Evolutionary conservation across 2,888 invertebrate species (phyloP).

Genomic region (Zhuqinia jingwanae): DNA sequence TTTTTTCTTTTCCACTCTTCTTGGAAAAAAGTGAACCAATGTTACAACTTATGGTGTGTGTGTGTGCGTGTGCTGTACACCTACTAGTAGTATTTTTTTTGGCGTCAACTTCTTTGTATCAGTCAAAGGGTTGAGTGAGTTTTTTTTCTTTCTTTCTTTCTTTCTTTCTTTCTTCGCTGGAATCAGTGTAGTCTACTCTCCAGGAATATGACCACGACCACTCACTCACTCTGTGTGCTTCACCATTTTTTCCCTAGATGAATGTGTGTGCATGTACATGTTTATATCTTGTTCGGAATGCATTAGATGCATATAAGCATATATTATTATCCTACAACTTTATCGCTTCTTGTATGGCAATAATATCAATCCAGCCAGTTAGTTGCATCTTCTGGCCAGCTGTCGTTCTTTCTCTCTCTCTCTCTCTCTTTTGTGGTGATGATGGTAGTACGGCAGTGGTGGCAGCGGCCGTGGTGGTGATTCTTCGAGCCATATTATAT

Average conservation of each 20-base stretch:
- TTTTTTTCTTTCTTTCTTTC: neutral
- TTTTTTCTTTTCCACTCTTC: constrained; percentile 49
- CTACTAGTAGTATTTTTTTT: too few relatives aligned
- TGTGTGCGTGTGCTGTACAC: too few relatives aligned
- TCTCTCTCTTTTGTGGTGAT: neutral
- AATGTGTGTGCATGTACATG: too few relatives aligned
- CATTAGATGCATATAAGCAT: too few relatives aligned
- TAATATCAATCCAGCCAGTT: constrained; percentile 46
- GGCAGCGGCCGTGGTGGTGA: neutral
- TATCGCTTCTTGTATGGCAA: constrained; percentile 1
- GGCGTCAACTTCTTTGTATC: neutral
- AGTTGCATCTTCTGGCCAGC: constrained; percentile 67
- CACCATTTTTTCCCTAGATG: too few relatives aligned
- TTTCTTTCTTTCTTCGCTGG: neutral
- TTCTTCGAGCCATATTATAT: too few relatives aligned
- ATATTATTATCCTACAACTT: constrained; percentile 5
- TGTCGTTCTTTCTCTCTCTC: constrained; percentile 53
- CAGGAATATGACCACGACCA: constrained; percentile 9
- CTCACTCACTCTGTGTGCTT: neutral
- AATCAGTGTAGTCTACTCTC: constrained; percentile 33
- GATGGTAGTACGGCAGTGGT: neutral
- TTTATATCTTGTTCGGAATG: too few relatives aligned
- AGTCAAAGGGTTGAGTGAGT: too few relatives aligned
- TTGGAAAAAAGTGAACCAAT: constrained; percentile 24
- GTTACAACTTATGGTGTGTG: constrained; percentile 9